Conservation (phyloP, 2,113 vertebrate species). For the Microcebus murinus region DNA sequence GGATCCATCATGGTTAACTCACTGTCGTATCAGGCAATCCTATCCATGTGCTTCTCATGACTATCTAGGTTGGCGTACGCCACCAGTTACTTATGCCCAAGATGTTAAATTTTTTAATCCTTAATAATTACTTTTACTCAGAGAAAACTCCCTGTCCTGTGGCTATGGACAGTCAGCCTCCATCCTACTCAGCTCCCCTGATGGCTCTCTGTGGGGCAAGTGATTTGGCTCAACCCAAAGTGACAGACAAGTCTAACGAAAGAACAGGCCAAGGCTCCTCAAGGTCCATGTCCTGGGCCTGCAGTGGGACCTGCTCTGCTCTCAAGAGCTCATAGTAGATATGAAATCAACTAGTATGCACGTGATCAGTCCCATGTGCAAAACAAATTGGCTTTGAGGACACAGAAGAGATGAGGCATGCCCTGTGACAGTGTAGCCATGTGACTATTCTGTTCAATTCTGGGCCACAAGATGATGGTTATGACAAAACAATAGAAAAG, state of each 20-base stretch:
- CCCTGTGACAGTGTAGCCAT: accelerated
- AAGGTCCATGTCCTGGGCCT: accelerated
- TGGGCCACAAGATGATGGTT: accelerated
- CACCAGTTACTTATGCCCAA: accelerated
- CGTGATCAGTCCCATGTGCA: too few species aligned
- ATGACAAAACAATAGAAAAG: background rate
- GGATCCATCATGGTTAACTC: accelerated
- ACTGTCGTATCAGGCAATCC: accelerated
- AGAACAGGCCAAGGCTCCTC: background rate
- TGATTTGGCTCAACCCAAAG: background rate
- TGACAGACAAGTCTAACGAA: background rate
- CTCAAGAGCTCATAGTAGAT: background rate
- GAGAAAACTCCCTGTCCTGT: background rate
- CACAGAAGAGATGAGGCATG: accelerated
- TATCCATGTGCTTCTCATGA: accelerated
- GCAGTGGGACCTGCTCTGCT: background rate
- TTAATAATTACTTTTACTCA: background rate
- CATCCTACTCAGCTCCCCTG: accelerated
- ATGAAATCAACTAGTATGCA: accelerated
- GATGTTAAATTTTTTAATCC: background rate
- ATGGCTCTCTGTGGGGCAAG: too few species aligned
- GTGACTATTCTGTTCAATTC: accelerated
- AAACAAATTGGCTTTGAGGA: background rate
- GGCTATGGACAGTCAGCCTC: background rate
- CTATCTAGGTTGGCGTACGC: background rate